These are phyloP conservation scores for Dromococcyx pavoninus DNA, from an alignment of 2,797 vertebrate genomes.

Conservation along the genomic window DNA sequence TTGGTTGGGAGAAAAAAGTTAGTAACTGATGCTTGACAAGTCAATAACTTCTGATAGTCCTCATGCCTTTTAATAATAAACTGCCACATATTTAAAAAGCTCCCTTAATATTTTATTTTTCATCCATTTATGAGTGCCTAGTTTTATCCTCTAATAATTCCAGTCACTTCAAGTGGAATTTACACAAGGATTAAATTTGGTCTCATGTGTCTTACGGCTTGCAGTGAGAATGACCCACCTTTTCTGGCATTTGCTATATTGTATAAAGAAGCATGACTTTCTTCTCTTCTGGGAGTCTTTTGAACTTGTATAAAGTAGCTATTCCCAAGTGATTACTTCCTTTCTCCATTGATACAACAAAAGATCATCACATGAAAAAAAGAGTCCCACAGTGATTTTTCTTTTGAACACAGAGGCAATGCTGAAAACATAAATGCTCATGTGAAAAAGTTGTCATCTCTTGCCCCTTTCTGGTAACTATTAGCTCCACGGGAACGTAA, in stretches of 20 bases:
- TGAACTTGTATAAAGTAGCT: slow-evolving; percentile 68
- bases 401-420: slow-evolving; percentile 66
- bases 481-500: slow-evolving; percentile 61
- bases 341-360: slow-evolving; percentile 75
- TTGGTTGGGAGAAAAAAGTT: neutral
- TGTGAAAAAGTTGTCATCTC: slow-evolving; percentile 67
- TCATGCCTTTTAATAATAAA: neutral
- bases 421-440: slow-evolving; percentile 72
- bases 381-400: slow-evolving; percentile 38
- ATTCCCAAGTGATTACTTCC: slow-evolving; percentile 79
- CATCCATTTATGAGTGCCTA: neutral
- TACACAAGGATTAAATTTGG: slow-evolving; percentile 19
- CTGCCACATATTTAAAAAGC: neutral
- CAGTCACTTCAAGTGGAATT: neutral
- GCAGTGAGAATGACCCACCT: slow-evolving; percentile 69
- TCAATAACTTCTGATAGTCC: neutral
- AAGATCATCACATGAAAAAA: slow-evolving; percentile 60
- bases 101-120: neutral
- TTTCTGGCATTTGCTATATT: slow-evolving; percentile 72
- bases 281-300: slow-evolving; percentile 73
- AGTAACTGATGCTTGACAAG: neutral
- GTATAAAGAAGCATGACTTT: slow-evolving; percentile 59
- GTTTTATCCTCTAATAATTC: neutral
- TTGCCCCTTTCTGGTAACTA: slow-evolving; percentile 66
- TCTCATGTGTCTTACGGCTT: slow-evolving; percentile 27